phyloP scores from a whole-genome alignment of 1,140 invertebrate species.

The Ridgeia piscesae region DNA sequence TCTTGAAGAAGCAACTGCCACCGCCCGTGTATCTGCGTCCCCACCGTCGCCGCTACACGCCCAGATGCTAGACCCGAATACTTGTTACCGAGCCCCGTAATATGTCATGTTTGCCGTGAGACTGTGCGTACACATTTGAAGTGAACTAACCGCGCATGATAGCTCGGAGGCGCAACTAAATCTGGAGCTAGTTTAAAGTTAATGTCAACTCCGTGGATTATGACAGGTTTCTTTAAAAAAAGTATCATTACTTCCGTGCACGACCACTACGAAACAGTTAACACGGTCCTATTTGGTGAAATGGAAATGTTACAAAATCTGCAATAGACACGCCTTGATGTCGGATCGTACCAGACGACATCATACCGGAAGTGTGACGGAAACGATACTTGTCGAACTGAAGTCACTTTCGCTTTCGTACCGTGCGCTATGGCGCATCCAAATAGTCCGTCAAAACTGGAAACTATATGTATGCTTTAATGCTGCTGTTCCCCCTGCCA shows the following conservation, averaged over 20 bases:
- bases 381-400: neutral
- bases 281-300: neutral
- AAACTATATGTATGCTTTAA: neutral
- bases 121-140: neutral
- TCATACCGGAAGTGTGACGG: neutral
- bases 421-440: neutral
- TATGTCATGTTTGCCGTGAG: neutral
- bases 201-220: neutral
- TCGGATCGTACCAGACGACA: neutral
- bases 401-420: neutral
- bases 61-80: neutral
- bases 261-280: neutral
- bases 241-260: neutral
- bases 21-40: neutral
- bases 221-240: neutral
- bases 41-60: neutral
- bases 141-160: too few species aligned
- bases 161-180: too few species aligned
- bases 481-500: too few species aligned
- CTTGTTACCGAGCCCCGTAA: neutral
- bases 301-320: neutral
- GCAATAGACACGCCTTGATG: neutral
- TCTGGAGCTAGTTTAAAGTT: too few species aligned
- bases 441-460: neutral
- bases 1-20: neutral